Conservation (phyloP, 2,888 invertebrate genomes). For the Papilio elwesi region DNA sequence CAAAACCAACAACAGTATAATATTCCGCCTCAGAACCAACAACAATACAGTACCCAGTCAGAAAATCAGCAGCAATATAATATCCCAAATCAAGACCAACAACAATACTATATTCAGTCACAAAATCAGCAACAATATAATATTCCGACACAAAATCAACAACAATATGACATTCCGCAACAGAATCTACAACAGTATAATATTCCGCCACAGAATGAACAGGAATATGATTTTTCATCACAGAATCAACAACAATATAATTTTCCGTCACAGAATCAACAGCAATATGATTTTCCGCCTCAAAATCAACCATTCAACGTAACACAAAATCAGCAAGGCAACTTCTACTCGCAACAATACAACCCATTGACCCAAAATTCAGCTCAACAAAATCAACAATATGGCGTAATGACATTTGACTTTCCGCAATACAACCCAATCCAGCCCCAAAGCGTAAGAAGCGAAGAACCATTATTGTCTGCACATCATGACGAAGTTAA, state of each 20-base stretch:
- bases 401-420: conserved; percentile 52
- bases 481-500: conserved; percentile 67
- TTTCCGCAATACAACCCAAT: conserved; percentile 73
- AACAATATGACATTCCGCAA: conserved; percentile 10
- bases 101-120: not conserved
- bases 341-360: conserved; percentile 19
- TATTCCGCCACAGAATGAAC: conserved; percentile 6
- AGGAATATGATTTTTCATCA: not conserved
- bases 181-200: conserved; percentile 11
- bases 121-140: conserved; percentile 5
- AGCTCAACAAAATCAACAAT: conserved; percentile 22
- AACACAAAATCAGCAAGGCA: conserved; percentile 19
- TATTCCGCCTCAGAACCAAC: not conserved
- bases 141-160: not conserved
- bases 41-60: not conserved
- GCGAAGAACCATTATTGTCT: conserved; percentile 66
- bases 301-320: conserved; percentile 16
- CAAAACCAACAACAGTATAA: conserved; percentile 16
- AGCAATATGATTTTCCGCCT: not conserved
- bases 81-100: not conserved
- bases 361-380: not conserved
- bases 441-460: conserved; percentile 62
- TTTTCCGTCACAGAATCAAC: conserved; percentile 6
- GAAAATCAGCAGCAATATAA: conserved; percentile 19
- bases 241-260: conserved; percentile 21